Evolutionary conservation across 2,888 invertebrate species (phyloP).

Genomic region (Drosophila histrio): DNA sequence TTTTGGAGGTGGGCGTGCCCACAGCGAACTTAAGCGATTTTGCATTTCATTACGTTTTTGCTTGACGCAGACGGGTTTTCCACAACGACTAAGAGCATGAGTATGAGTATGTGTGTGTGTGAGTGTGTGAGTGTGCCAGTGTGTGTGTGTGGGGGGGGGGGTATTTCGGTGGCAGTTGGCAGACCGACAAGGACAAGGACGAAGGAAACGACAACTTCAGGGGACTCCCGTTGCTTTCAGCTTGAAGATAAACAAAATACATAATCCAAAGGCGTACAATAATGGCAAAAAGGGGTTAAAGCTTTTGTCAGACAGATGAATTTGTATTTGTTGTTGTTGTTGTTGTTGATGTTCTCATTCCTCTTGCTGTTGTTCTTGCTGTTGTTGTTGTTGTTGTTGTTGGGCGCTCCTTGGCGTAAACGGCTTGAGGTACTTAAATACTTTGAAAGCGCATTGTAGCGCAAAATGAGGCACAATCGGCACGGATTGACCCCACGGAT

Average conservation of each 20-base stretch:
- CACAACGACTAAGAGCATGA: background rate
- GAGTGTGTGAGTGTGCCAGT: background rate
- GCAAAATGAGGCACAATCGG: constrained; percentile 71
- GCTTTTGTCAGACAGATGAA: constrained; percentile 48
- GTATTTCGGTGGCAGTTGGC: constrained; percentile 36
- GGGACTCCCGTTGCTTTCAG: constrained; percentile 42
- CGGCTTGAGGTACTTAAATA: constrained; percentile 76
- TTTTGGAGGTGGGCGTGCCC: constrained; percentile 30
- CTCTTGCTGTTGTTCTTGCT: constrained; percentile 1
- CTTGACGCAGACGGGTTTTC: constrained; percentile 41
- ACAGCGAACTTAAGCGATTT: constrained; percentile 74
- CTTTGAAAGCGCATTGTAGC: constrained; percentile 75
- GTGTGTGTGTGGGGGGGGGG: constrained; percentile 10
- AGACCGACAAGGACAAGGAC: constrained; percentile 25
- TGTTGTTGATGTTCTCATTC: constrained; percentile 7
- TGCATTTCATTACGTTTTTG: constrained; percentile 76
- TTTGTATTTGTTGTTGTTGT: constrained; percentile 35
- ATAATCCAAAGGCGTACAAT: constrained; percentile 68
- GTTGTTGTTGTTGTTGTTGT: constrained; percentile 28
- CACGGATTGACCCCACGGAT: constrained; percentile 66
- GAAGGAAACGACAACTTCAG: constrained; percentile 33
- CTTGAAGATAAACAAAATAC: constrained; percentile 77
- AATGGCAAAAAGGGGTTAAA: constrained; percentile 65
- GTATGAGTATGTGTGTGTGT: background rate
- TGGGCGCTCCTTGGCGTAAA: constrained; percentile 36